Evolutionary conservation across 2,888 invertebrate genomes (phyloP), one percentile per base, ranked within the genome.

Genomic region (Zaprionus lineosus): DNA sequence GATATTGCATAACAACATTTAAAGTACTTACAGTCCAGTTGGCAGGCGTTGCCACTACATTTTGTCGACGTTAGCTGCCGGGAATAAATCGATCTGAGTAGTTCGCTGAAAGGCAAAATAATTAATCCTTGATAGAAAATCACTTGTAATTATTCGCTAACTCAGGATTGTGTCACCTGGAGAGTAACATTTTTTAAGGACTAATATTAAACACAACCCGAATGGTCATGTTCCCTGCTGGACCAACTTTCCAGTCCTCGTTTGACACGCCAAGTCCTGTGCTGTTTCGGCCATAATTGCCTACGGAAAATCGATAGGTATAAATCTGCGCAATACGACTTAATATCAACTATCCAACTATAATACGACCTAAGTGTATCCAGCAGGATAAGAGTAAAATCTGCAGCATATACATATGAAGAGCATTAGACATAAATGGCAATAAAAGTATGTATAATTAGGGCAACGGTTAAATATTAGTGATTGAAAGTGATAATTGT

Each of bases 101-200:
- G 94, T 91, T 97, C 97, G 90, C 96, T 96, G 41, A 39, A 21
- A 24, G 18, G n/a, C 41, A 19, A 5, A 15, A 24, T 24, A 7
- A 7, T 24, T 24, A 8, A n/a, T 24, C 6, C 8, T 8, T 24
- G n/a, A 6, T 21, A 43, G 5, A 12, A 2, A 2, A 9, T 12
- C 11, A 26, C 34, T 37, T 18, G 11, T 33, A 1, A 14, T 9
- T 9, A 1, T 21, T 3, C n/a, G 92, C 94, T 92, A 89, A 95
- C 95, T 94, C 93, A 69, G 96, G 95, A 90, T 96, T 96, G 67
- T 97, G 92, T 31, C 97, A 92, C 92, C 97, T 95, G 43, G 94
- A 93, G 26, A 96, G 90, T 75, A 95, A 93, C 47, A 97, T 90
- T 77, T 93, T 94, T 86, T 94, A 94, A 3, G 96, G 96, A 59